A percentile compares a stretch with the other conserved stretches of the same genome.
Evolutionary conservation across 2,113 vertebrate genomes (phyloP).

Genomic region (Chiloscyllium plagiosum): DNA sequence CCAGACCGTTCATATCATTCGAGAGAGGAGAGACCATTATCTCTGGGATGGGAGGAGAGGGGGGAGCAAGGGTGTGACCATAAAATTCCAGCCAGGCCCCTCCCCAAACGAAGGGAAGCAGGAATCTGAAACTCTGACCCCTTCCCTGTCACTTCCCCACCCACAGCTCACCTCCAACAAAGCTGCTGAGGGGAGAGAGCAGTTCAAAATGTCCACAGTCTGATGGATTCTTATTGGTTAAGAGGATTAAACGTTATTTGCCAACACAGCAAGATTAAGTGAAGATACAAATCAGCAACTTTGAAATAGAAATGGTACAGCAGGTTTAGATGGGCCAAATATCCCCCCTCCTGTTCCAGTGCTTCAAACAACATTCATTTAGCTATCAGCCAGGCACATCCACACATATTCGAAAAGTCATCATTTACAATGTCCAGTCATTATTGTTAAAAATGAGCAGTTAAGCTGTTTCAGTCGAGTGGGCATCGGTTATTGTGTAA

Average conservation of each 20-base stretch:
- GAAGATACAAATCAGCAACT: neutral
- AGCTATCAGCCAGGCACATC: neutral
- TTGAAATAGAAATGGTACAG: neutral
- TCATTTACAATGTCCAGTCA: neutral
- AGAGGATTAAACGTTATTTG: no score
- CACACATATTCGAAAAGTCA: neutral
- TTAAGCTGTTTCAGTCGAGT: neutral
- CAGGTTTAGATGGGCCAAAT: neutral
- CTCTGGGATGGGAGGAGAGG: no score
- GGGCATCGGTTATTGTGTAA: neutral
- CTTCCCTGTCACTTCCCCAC: no score
- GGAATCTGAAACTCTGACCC: neutral
- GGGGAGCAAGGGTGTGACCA: no score
- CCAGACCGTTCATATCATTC: no score
- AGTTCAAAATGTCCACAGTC: neutral
- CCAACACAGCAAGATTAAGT: neutral
- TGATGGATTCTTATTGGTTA: neutral
- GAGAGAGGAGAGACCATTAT: no score
- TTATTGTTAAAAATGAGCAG: neutral
- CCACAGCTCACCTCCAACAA: no score
- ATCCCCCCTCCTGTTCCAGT: neutral
- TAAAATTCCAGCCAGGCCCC: neutral
- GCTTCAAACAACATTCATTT: neutral
- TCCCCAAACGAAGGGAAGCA: no score
- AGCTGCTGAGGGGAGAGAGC: neutral